Percentiles rank a stretch among this genome's conserved stretches.
Conservation (phyloP, 2,113 vertebrate species). For the human (Homo sapiens) region GRCh38 chr5:144886501-144887000, state of each 20-base stretch:
- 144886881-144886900: conserved; percentile 32
- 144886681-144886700: not conserved
- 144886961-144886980: not conserved
- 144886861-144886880: not conserved
- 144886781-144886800: not conserved
- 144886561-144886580: not conserved
- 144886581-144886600: not conserved
- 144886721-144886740: not conserved
- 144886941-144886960: not conserved
- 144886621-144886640: not conserved
- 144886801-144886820: not conserved
- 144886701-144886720: not conserved
- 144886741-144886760: not conserved
- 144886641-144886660: not conserved
- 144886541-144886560: not conserved
- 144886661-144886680: not conserved
- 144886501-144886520: not conserved
- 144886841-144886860: not conserved
- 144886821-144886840: not conserved
- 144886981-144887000: not conserved
- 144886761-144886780: not conserved
- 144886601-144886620: not conserved
- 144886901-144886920: not conserved
- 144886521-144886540: not conserved
- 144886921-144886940: not conserved